Percentiles rank a stretch among this genome's conserved stretches.
Conservation (phyloP, 2,888 invertebrate genomes). For the Sphaerophoria taeniata region DNA sequence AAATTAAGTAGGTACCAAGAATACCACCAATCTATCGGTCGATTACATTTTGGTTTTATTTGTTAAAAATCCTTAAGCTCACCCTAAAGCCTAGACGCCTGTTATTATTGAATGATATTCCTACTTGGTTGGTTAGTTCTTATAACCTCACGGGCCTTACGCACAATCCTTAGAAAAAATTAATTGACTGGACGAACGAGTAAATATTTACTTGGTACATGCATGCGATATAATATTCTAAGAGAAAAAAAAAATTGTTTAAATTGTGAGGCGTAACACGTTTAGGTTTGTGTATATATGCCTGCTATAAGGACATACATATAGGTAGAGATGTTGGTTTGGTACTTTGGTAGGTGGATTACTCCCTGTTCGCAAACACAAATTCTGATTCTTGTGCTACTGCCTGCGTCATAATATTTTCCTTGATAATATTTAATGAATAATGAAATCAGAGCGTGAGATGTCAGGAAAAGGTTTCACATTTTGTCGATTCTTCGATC, state of each 20-base stretch:
- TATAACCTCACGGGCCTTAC: slow-evolving; percentile 19
- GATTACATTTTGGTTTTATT: slow-evolving; percentile 40
- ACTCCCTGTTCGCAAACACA: slow-evolving; percentile 61
- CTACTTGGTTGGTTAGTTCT: slow-evolving; percentile 17
- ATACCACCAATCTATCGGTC: slow-evolving; percentile 32
- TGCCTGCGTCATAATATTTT: slow-evolving; percentile 71
- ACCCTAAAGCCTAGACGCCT: slow-evolving; percentile 1
- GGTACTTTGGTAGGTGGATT: slow-evolving; percentile 1
- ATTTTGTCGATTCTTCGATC: slow-evolving; percentile 70
- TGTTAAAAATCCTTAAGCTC: slow-evolving; percentile 8
- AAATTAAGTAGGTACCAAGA: neutral
- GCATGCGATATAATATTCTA: slow-evolving; percentile 62
- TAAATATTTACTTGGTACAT: slow-evolving; percentile 64
- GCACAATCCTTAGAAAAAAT: slow-evolving; percentile 55
- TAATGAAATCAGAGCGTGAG: slow-evolving; percentile 70
- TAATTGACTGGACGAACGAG: slow-evolving; percentile 70
- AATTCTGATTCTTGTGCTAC: slow-evolving; percentile 52
- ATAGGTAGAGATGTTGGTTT: no score
- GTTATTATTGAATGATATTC: neutral
- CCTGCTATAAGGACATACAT: slow-evolving; percentile 29
- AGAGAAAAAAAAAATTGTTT: slow-evolving; percentile 63
- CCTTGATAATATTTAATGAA: slow-evolving; percentile 72
- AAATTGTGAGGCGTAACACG: slow-evolving; percentile 61
- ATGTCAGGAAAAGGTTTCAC: slow-evolving; percentile 72
- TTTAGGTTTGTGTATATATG: slow-evolving; percentile 6